phyloP scores from a whole-genome alignment of 30 jellyfish, hydroid and myxozoan genomes.

The Aurelia sp. region DNA sequence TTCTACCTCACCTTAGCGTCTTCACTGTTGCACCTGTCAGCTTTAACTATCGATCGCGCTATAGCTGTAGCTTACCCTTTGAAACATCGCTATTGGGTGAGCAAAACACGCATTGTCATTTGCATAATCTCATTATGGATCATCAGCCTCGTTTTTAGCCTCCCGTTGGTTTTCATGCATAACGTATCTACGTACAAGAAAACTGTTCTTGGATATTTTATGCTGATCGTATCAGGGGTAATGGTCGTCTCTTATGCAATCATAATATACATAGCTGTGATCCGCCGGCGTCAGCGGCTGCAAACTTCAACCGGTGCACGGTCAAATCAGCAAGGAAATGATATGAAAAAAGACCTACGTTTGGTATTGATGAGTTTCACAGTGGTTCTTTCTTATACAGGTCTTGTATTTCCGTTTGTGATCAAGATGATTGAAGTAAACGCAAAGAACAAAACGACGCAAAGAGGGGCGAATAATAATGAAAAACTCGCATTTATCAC shows the following conservation, averaged over 20 bases:
- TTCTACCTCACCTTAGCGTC: not conserved
- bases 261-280: slow-evolving; percentile 20
- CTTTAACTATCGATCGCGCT: slow-evolving; percentile 4
- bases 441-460: too few species aligned
- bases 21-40: not conserved
- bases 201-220: too few species aligned
- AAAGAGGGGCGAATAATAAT: not conserved
- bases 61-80: not conserved
- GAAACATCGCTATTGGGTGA: not conserved
- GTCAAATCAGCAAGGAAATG: slow-evolving; percentile 8
- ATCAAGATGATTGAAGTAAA: too few species aligned
- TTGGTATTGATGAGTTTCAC: slow-evolving; percentile 16
- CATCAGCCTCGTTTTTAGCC: not conserved
- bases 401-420: not conserved
- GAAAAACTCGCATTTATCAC: not conserved
- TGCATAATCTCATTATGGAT: not conserved
- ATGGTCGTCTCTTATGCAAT: slow-evolving; percentile 17
- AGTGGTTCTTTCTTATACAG: not conserved
- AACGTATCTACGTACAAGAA: too few species aligned
- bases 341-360: slow-evolving; percentile 6
- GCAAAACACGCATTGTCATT: not conserved
- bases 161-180: not conserved
- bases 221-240: not conserved
- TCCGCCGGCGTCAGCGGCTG: not conserved
- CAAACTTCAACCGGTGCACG: not conserved